Evolutionary conservation across 2,113 vertebrate genomes (phyloP).

Genomic region (Cervus canadensis): DNA sequence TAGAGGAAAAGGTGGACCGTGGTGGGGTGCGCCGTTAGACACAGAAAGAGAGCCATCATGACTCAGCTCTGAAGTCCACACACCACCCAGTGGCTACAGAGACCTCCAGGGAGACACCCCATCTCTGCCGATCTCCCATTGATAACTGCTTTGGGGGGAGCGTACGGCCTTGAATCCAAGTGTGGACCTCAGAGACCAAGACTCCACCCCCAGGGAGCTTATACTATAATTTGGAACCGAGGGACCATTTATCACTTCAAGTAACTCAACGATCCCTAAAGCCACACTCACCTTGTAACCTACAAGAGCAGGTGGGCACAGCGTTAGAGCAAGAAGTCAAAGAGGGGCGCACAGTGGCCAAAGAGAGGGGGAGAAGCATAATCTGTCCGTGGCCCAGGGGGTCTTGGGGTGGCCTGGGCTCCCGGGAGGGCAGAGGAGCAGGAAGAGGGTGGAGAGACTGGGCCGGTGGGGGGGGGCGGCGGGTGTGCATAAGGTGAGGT

Average conservation of each 20-base stretch:
- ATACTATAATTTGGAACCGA: not conserved
- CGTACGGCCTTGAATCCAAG: not conserved
- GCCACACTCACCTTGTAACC: not conserved
- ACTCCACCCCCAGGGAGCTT: not conserved
- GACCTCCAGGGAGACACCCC: not conserved
- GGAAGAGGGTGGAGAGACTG: not conserved
- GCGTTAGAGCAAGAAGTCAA: not conserved
- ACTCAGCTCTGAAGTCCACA: not conserved
- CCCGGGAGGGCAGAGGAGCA: not conserved
- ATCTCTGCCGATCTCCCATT: rapidly evolving
- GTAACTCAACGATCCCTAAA: not conserved
- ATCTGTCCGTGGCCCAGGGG: not conserved
- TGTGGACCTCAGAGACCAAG: not conserved
- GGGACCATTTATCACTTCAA: not conserved
- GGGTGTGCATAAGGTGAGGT: rapidly evolving
- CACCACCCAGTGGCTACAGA: not conserved
- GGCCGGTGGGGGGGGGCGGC: rapidly evolving
- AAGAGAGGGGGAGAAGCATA: not conserved
- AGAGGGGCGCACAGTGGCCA: not conserved
- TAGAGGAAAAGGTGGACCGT: not conserved
- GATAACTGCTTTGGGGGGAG: not conserved
- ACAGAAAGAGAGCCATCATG: too few relatives aligned
- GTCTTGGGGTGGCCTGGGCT: not conserved
- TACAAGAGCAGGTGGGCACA: not conserved
- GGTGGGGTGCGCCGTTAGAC: not conserved